These are phyloP conservation scores for Drosophila melanica DNA, from an alignment of 1,140 invertebrate genomes.

Conservation along the genomic window DNA sequence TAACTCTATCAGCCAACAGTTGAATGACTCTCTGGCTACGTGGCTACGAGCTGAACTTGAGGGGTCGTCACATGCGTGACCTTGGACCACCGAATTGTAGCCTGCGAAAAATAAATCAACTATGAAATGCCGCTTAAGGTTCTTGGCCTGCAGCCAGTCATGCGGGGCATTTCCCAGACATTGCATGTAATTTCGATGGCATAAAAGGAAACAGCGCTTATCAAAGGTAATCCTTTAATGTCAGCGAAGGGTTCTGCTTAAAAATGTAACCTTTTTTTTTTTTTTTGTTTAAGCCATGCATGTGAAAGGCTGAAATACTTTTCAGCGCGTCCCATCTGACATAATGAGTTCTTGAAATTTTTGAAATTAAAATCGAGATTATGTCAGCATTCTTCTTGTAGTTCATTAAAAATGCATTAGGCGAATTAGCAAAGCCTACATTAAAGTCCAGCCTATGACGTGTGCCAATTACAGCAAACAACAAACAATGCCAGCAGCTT, in stretches of 20 bases:
- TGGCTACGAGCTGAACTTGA: slow-evolving; percentile 41
- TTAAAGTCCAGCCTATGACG: slow-evolving; percentile 60
- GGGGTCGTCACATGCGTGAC: slow-evolving; percentile 31
- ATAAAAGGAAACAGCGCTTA: slow-evolving; percentile 40
- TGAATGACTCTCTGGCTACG: slow-evolving; percentile 60
- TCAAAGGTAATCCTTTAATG: slow-evolving; percentile 58
- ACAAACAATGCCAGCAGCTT: slow-evolving; percentile 33
- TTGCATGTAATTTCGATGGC: slow-evolving; percentile 22
- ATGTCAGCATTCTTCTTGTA: slow-evolving; percentile 33
- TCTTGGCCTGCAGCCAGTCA: slow-evolving; percentile 24
- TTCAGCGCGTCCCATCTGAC: background rate
- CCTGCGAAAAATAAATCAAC: slow-evolving; percentile 56
- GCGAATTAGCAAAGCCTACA: slow-evolving; percentile 40
- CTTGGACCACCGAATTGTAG: slow-evolving; percentile 29
- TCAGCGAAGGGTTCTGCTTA: slow-evolving; percentile 19
- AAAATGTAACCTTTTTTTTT: background rate
- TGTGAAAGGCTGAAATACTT: background rate
- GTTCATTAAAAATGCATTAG: slow-evolving; percentile 77
- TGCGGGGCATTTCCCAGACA: slow-evolving; percentile 32
- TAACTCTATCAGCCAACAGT: slow-evolving; percentile 47
- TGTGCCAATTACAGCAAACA: slow-evolving; percentile 7
- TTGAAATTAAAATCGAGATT: slow-evolving; percentile 22
- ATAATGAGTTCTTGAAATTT: slow-evolving; percentile 9
- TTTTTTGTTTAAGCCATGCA: too few relatives aligned
- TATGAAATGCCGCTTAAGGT: slow-evolving; percentile 36